Conservation (phyloP, 92 coral and sea anemone species). For the Galaxea fascicularis region DNA sequence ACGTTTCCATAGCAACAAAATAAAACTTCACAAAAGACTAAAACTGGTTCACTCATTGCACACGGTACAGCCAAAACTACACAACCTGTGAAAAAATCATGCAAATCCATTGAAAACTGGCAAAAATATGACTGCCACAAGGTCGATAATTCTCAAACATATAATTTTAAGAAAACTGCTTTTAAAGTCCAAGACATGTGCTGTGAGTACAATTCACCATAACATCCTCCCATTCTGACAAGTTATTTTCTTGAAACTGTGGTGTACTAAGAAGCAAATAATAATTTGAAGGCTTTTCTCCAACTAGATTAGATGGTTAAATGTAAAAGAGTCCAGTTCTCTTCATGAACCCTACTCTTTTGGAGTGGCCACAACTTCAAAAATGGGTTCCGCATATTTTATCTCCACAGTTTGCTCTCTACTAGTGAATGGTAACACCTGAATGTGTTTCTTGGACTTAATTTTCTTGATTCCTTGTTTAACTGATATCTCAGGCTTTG, state of each 20-base stretch:
- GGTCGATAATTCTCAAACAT: too few species aligned
- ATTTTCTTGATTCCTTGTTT: constrained; percentile 3
- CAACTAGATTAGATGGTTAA: too few species aligned
- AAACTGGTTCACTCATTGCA: constrained; percentile 41
- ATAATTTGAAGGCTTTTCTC: not conserved
- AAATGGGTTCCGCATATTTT: constrained; percentile 18
- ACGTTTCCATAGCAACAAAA: constrained; percentile 44
- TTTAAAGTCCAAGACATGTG: constrained; percentile 24
- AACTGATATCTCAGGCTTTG: constrained; percentile 36
- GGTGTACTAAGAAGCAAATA: not conserved
- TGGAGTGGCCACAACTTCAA: constrained; percentile 1
- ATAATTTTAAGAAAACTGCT: too few species aligned
- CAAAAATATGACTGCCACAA: too few species aligned
- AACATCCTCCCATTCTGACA: constrained; percentile 17
- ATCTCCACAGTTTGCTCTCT: constrained; percentile 12
- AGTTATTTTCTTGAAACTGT: not conserved
- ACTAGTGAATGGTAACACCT: constrained; percentile 17
- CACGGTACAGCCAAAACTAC: constrained; percentile 39
- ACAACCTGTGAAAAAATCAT: constrained; percentile 44
- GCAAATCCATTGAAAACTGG: constrained; percentile 42
- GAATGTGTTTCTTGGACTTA: constrained; percentile 12
- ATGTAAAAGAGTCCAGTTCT: not conserved
- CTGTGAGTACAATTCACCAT: constrained; percentile 21
- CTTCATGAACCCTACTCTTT: not conserved
- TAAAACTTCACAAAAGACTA: constrained; percentile 11